Base-by-base conservation (phyloP, 2,797 vertebrate genomes). In the Perdix hodgsoniae region DNA sequence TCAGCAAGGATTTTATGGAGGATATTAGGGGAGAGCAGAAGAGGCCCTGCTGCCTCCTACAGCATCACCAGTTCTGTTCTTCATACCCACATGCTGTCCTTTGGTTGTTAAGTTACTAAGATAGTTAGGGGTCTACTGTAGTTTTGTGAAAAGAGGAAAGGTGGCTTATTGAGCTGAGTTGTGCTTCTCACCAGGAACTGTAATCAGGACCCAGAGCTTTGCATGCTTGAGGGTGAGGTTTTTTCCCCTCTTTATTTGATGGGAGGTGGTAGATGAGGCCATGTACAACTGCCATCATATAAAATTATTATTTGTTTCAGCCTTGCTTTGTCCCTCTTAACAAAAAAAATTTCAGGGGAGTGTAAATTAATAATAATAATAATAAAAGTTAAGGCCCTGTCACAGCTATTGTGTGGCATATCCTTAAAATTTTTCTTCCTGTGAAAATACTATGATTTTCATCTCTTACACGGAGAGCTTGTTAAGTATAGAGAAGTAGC, bases 1-100 rank as follows among this genome's bases (percentile, higher is more conserved):
- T 67, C 39, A 29, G 3, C 26, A 29, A 40, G 47, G n/a, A 26
- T 70, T 75, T 86, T 66, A 33, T 39, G 49, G 29, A 64, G 31
- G 21, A 14, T 81, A 63, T n/a, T 79, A 66, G 33, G 37, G 75
- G 29, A 54, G 19, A 60, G 3, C 33, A 72, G 66, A 81, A 90
- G 83, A 88, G 64, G 60, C 81, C 50, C 39, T 95, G 66, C 76
- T 91, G 83, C 66, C 70, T 74, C 66, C 87, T 86, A 52, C n/a
- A 66, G 74, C 56, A 71, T 40, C 44, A 49, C 21, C 35, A 71
- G 66, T 45, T 47, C 66, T 83, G 10, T 79, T 90, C 77, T 0
- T 3, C 35, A 44, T 16, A 44, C 9, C 11, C 10, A 5, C 0
- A 0, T 26, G 19, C 52, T 49, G 35, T 50, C 59, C 40, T 78